Base-by-base conservation (phyloP, 2,797 vertebrate species). In the Hafferia zeledoni region DNA sequence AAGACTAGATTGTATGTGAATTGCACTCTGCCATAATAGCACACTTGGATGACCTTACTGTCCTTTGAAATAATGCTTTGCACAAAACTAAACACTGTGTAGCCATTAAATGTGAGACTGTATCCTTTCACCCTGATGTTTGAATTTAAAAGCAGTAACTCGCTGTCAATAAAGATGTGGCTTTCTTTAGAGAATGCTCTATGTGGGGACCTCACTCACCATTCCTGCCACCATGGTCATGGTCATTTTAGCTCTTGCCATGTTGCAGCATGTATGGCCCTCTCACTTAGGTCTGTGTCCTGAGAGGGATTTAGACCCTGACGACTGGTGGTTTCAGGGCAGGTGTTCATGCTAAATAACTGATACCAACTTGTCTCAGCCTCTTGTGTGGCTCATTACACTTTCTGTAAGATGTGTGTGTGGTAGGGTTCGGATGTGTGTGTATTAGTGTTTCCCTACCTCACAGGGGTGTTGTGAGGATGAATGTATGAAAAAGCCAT, bases 401-500 rank as follows among this genome's bases (percentile, higher is more conserved):
- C 59, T 90, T 64, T 43, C 63, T 93, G 72, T 92, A 77, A 94
- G 90, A 89, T 61, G 47, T 13, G 16, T 44, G 11, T 65, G 2
- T 72, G 35, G 67, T 64, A 44, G 59, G 47, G 63, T 44, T 85
- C 71, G 89, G 87, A 83, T 59, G 52, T 49, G 14, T 33, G 12
- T 60, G 3, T 65, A 31, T 59, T 71, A 55, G 68, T 57, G 64
- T 41, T 92, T 92, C 90, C 95, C 91, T 78, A 95, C 88, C 86
- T 93, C 92, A 93, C 76, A 97, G 76, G 92, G 81, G 75, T 97
- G 82, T 96, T 95, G 77, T 96, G 86, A 97, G 96, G 95, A 74
- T 84, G 55, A 81, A 71, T 63, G 31, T 75, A 1, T 78, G 71
- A 81, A 77, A 76, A 86, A 65, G 4, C 14, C 33, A 6, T 81